Evolutionary conservation across 1,140 invertebrate species (phyloP), one percentile per base, ranked within the genome.

Genomic region (Microplitis demolitor): DNA sequence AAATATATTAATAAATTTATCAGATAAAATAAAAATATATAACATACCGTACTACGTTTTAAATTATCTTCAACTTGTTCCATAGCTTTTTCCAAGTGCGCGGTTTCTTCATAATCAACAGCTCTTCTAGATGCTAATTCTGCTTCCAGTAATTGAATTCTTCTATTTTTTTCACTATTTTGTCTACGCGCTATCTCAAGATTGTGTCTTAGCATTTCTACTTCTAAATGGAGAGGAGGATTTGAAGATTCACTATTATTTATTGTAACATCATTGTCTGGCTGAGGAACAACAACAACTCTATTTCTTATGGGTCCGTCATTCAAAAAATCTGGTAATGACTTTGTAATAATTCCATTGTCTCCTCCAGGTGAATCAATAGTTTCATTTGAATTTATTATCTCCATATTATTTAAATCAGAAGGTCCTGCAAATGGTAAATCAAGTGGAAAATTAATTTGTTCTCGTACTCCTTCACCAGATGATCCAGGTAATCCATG

Each of bases 301-400:
- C 87, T 83, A 76, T 88, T 87, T 72, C 87, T 85, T 73, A 93
- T 92, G 11, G 92, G 91, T 9, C 91, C 91, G 82, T 93, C 92
- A 13, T 91, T 92, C 39, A 93, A 86, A 83, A 93, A 93, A 77
- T 93, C 92, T 14, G 92, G 92, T 63, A 93, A 85, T 81, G 91
- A 90, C 82, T 92, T 91, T 6, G 89, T 87, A n/a, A 88, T 87
- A n/a, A 88, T 84, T 58, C 82, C 88, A 13, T 84, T 66, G 67
- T 83, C 79, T 50, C 64, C 78, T n/a, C 75, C 78, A 3, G 80
- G 63, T 14, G 66, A 71, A 31, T 37, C 3, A 54, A 14, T 76
- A 13, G 72, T 11, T 61, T 78, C 73, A 68, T 76, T 75, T 4
- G 54, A 24, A 34, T 54, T 61, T 24, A 70, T 33, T 66, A 68